Conservation (phyloP, 2,888 invertebrate species). For the Conchocele bisecta region DNA sequence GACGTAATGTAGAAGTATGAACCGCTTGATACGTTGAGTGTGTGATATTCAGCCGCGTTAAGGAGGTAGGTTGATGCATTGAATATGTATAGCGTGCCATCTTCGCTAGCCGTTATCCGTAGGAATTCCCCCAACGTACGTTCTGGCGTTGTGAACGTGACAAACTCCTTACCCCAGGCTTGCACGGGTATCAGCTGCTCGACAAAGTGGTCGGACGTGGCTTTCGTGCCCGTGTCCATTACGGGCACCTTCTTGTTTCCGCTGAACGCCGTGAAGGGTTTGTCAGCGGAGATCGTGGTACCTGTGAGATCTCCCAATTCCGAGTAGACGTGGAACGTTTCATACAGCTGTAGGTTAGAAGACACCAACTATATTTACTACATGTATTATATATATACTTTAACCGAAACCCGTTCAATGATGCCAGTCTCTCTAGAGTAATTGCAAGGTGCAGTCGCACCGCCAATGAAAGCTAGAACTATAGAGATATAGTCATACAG, state of each 20-base stretch:
- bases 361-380: no score
- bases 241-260: slow-evolving; percentile 67
- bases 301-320: slow-evolving; percentile 69
- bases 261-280: slow-evolving; percentile 66
- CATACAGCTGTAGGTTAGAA: slow-evolving; percentile 48
- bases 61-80: slow-evolving; percentile 23
- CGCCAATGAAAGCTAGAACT: no score
- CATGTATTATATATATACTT: no score
- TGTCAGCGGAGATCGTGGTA: slow-evolving; percentile 56
- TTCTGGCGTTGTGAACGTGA: slow-evolving; percentile 68
- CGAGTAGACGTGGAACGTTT: slow-evolving; percentile 61
- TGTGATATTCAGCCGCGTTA: slow-evolving; percentile 26
- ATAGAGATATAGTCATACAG: no score
- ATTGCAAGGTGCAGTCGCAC: no score
- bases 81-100: slow-evolving; percentile 32
- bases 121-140: slow-evolving; percentile 66
- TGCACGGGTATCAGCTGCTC: slow-evolving; percentile 68
- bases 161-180: slow-evolving; percentile 72
- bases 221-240: slow-evolving; percentile 27
- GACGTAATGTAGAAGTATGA: slow-evolving; percentile 49
- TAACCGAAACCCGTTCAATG: no score
- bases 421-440: no score
- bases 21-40: slow-evolving; percentile 45
- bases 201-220: slow-evolving; percentile 67
- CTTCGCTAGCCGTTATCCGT: slow-evolving; percentile 59